Conservation (phyloP, 2,888 invertebrate species). For the Acronicta aceris region DNA sequence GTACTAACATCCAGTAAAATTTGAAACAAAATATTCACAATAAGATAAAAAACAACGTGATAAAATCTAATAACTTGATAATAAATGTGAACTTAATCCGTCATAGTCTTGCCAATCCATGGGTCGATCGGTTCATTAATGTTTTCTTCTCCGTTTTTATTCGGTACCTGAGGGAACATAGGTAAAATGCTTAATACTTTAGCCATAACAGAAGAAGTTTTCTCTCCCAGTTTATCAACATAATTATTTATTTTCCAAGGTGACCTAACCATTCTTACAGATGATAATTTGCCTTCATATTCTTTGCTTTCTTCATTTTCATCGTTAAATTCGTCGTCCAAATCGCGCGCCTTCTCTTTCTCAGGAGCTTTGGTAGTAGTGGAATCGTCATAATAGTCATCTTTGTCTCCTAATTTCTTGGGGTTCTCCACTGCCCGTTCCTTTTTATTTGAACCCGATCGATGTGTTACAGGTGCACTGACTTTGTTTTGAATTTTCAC, state of each 20-base stretch:
- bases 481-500: conserved; percentile 57
- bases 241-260: conserved; percentile 61
- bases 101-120: conserved; percentile 4
- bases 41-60: conserved; percentile 8
- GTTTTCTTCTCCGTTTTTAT: conserved; percentile 5
- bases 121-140: conserved; percentile 3
- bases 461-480: conserved; percentile 28
- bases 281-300: conserved; percentile 45
- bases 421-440: conserved; percentile 45
- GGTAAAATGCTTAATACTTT: conserved; percentile 69
- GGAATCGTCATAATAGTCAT: conserved; percentile 71
- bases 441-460: conserved; percentile 47
- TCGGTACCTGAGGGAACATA: conserved; percentile 70
- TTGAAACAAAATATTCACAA: conserved; percentile 12
- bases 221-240: conserved; percentile 63
- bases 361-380: conserved; percentile 55
- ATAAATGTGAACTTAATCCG: conserved; percentile 1
- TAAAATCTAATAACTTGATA: conserved; percentile 4
- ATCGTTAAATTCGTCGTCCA: conserved; percentile 63
- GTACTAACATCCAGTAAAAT: conserved; percentile 24
- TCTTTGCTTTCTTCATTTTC: conserved; percentile 69
- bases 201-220: conserved; percentile 53
- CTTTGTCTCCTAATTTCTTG: conserved; percentile 59
- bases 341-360: conserved; percentile 47
- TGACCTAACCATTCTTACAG: conserved; percentile 65